phyloP scores from a whole-genome alignment of 2,797 vertebrate species.

The Eupleurogrammus muticus region DNA sequence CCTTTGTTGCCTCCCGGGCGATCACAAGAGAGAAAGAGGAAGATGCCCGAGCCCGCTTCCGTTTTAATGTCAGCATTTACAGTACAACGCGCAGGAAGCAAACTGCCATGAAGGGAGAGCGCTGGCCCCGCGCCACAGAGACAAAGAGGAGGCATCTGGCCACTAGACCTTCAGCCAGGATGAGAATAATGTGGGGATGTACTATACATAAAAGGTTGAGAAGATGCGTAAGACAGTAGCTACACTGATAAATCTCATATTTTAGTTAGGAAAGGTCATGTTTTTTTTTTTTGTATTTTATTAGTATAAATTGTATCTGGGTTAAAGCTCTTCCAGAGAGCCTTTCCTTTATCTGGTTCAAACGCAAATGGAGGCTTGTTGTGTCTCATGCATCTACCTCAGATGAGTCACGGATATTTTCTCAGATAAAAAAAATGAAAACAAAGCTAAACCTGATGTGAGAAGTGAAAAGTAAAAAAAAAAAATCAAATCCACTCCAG shows the following conservation, averaged over 20 bases:
- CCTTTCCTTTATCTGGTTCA: constrained; percentile 6
- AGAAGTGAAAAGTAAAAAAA: background rate
- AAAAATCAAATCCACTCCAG: constrained; percentile 51
- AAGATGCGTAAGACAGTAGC: constrained; percentile 1
- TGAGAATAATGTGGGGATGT: constrained; percentile 26
- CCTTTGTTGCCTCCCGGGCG: constrained; percentile 56
- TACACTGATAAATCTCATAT: constrained; percentile 15
- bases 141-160: constrained; percentile 58
- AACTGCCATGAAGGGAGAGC: constrained; percentile 36
- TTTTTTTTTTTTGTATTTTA: constrained; percentile 19
- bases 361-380: constrained; percentile 23
- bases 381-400: constrained; percentile 31
- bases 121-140: constrained; percentile 40
- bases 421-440: constrained; percentile 57
- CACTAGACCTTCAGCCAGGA: constrained; percentile 47
- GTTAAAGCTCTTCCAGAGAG: constrained; percentile 15
- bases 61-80: constrained; percentile 68
- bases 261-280: constrained; percentile 20
- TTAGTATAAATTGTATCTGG: constrained; percentile 19
- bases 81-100: constrained; percentile 55
- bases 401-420: constrained; percentile 67
- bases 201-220: background rate
- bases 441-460: constrained; percentile 39
- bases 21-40: constrained; percentile 32
- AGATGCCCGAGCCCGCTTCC: constrained; percentile 46